These are phyloP conservation scores for Oncorhynchus mykiss DNA, from an alignment of 2,113 vertebrate species.

Conservation along the genomic window DNA sequence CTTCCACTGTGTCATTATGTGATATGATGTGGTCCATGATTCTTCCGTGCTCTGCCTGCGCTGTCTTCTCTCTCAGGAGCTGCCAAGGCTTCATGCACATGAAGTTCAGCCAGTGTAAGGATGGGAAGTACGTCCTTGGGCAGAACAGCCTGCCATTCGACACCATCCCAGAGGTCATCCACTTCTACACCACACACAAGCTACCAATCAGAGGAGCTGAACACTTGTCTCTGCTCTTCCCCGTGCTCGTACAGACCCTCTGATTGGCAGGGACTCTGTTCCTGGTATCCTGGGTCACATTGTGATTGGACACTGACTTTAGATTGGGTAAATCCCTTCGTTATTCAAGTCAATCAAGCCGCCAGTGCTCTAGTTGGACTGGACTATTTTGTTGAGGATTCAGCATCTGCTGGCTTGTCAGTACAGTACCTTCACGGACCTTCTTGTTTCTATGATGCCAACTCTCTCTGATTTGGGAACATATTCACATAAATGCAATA, in stretches of 20 bases:
- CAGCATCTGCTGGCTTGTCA: constrained; percentile 1
- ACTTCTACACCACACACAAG: constrained; percentile 95
- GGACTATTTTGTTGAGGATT: constrained; percentile 31
- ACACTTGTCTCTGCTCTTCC: constrained; percentile 95
- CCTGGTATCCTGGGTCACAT: constrained; percentile 16
- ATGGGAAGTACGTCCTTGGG: constrained; percentile 91
- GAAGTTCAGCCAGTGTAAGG: constrained; percentile 93
- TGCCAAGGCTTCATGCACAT: constrained; percentile 99
- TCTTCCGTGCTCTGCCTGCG: constrained; percentile 51
- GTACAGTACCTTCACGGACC: neutral
- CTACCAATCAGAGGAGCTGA: constrained; percentile 95
- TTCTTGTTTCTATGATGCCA: constrained; percentile 43
- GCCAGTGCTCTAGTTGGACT: constrained; percentile 18
- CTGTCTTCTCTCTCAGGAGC: constrained; percentile 83
- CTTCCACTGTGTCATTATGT: constrained; percentile 27
- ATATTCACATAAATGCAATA: constrained; percentile 51
- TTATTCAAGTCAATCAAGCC: constrained; percentile 9
- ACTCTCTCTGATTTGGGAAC: constrained; percentile 32
- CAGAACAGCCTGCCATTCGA: constrained; percentile 95
- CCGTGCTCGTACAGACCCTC: constrained; percentile 92
- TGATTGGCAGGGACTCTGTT: constrained; percentile 71
- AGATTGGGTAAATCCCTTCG: constrained; percentile 39
- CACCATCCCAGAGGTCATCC: constrained; percentile 94
- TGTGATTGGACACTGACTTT: constrained; percentile 29
- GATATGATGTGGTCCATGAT: neutral